Evolutionary conservation across 2,888 invertebrate species (phyloP).

Genomic region (Andrena fulva): DNA sequence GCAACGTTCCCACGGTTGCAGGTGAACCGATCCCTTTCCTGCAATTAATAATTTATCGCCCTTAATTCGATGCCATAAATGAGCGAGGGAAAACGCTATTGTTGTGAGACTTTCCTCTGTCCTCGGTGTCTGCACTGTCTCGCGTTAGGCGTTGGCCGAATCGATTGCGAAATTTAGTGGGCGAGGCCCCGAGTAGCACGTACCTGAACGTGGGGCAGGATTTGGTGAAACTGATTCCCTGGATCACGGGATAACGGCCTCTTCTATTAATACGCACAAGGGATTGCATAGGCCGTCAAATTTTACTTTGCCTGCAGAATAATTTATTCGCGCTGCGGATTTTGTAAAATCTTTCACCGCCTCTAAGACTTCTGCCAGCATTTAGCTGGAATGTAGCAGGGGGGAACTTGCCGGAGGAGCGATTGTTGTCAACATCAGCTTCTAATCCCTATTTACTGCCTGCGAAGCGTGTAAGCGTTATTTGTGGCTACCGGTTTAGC

Average conservation of each 20-base stretch:
- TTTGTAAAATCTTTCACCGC: neutral
- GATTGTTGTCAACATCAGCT: neutral
- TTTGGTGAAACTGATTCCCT: no score
- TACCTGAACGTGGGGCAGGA: no score
- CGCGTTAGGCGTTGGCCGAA: neutral
- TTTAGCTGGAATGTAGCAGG: neutral
- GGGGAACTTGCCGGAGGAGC: neutral
- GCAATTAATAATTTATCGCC: constrained; percentile 66
- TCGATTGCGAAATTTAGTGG: constrained; percentile 29
- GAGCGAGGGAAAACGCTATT: constrained; percentile 39
- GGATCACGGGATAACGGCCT: no score
- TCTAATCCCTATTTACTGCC: constrained; percentile 39
- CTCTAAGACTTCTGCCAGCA: neutral
- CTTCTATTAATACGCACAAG: neutral
- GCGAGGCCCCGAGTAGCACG: neutral
- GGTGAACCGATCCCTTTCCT: constrained; percentile 71
- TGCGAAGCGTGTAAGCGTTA: constrained; percentile 20
- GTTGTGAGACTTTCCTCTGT: constrained; percentile 15
- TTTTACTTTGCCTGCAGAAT: neutral
- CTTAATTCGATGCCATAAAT: constrained; percentile 47
- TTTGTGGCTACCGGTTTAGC: constrained; percentile 51
- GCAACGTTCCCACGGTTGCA: constrained; percentile 70
- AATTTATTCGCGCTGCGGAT: neutral
- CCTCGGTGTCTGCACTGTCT: neutral
- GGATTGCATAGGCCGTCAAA: no score